Conservation (phyloP, 2,113 vertebrate species). For the Dasyornis broadbenti region DNA sequence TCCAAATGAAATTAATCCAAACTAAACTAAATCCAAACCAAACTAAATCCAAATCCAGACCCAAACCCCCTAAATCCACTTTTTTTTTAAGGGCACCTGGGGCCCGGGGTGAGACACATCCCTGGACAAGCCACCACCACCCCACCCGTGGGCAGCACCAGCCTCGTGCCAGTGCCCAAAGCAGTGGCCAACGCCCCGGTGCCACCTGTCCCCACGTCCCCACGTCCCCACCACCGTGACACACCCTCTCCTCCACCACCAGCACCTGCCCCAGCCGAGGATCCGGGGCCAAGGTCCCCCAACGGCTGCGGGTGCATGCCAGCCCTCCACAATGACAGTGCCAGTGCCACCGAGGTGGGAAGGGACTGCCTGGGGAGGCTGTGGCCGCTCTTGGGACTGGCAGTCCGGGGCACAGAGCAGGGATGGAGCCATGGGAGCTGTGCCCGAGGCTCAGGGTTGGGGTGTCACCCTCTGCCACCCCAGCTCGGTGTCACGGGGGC, state of each 20-base stretch:
- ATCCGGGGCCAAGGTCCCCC: neutral
- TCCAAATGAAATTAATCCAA: no score
- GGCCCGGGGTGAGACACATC: rapidly evolving
- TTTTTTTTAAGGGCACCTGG: rapidly evolving
- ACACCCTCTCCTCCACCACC: rapidly evolving
- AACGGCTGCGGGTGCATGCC: neutral
- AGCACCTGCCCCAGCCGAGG: neutral
- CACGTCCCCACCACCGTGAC: neutral
- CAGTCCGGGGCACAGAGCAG: neutral
- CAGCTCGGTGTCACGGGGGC: rapidly evolving
- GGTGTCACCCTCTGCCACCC: neutral
- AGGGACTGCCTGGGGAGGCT: neutral
- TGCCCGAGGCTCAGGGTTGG: rapidly evolving
- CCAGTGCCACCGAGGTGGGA: rapidly evolving
- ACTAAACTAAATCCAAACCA: neutral
- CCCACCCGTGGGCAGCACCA: rapidly evolving
- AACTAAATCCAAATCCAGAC: neutral
- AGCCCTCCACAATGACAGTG: neutral
- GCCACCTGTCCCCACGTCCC: neutral
- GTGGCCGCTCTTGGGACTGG: neutral
- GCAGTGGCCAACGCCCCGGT: rapidly evolving
- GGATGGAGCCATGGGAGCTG: neutral
- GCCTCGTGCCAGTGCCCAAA: rapidly evolving
- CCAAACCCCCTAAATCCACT: neutral
- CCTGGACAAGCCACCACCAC: neutral